Evolutionary conservation across 2,888 invertebrate genomes (phyloP).

Genomic region (Agrochola circellaris): DNA sequence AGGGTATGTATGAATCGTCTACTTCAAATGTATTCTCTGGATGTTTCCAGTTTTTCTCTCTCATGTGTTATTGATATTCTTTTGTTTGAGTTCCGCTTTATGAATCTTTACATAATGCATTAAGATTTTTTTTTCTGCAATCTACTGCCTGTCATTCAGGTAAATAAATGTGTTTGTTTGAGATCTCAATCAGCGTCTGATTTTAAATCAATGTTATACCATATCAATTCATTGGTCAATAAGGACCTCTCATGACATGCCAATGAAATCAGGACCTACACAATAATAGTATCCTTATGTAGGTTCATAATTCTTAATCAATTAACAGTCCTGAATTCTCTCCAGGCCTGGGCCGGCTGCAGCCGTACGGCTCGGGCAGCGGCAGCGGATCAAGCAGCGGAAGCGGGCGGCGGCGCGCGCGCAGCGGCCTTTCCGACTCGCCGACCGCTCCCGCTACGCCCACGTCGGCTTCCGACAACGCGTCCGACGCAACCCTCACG

Average conservation of each 20-base stretch:
- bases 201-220: slow-evolving; percentile 1
- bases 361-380: slow-evolving; percentile 95
- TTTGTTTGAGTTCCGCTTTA: slow-evolving; percentile 56
- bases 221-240: too few relatives aligned
- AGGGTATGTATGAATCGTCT: slow-evolving; percentile 69
- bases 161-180: slow-evolving; percentile 6
- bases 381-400: slow-evolving; percentile 93
- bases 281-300: not conserved
- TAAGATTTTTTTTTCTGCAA: slow-evolving; percentile 37
- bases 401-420: slow-evolving; percentile 90
- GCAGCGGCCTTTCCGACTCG: slow-evolving; percentile 93
- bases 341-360: slow-evolving; percentile 94
- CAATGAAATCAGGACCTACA: not conserved
- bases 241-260: not conserved
- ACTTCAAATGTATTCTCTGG: slow-evolving; percentile 71
- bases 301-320: not conserved
- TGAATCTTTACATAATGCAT: slow-evolving; percentile 46
- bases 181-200: not conserved
- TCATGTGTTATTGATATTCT: slow-evolving; percentile 58
- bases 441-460: slow-evolving; percentile 92
- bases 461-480: slow-evolving; percentile 94
- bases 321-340: slow-evolving; percentile 68
- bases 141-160: slow-evolving; percentile 16
- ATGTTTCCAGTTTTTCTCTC: slow-evolving; percentile 55
- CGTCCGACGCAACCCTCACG: slow-evolving; percentile 95